phyloP scores from a whole-genome alignment of 1,140 invertebrate species.

The Papilio xuthus region DNA sequence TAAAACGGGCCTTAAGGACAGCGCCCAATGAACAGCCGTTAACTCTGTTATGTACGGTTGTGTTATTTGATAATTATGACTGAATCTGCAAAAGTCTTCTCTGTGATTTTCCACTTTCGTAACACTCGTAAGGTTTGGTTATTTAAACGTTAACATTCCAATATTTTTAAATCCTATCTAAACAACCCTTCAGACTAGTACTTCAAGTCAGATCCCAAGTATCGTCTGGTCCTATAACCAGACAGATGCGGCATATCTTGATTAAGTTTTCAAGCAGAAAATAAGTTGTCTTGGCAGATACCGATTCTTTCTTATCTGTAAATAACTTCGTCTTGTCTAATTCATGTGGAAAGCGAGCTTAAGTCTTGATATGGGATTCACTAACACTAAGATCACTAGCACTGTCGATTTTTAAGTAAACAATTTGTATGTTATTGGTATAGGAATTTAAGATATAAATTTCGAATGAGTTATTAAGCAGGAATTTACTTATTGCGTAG shows the following conservation, averaged over 20 bases:
- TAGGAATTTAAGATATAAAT: not conserved
- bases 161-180: too few relatives aligned
- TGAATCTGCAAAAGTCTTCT: too few relatives aligned
- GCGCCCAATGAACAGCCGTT: too few relatives aligned
- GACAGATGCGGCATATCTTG: not conserved
- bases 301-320: not conserved
- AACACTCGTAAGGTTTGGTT: not conserved
- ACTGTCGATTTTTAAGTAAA: too few relatives aligned
- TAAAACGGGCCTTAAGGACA: too few relatives aligned
- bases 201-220: not conserved
- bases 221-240: not conserved
- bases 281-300: not conserved
- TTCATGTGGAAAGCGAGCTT: not conserved
- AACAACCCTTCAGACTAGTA: not conserved
- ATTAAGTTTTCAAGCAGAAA: not conserved
- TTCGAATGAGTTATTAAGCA: not conserved
- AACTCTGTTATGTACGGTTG: too few relatives aligned
- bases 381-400: not conserved
- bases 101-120: too few relatives aligned
- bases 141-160: not conserved
- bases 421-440: not conserved
- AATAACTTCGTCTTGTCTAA: not conserved
- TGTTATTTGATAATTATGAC: too few relatives aligned
- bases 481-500: conserved; percentile 6
- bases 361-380: not conserved